Evolutionary conservation across 1,140 invertebrate genomes (phyloP).

Genomic region (Hylaeus volcanicus): DNA sequence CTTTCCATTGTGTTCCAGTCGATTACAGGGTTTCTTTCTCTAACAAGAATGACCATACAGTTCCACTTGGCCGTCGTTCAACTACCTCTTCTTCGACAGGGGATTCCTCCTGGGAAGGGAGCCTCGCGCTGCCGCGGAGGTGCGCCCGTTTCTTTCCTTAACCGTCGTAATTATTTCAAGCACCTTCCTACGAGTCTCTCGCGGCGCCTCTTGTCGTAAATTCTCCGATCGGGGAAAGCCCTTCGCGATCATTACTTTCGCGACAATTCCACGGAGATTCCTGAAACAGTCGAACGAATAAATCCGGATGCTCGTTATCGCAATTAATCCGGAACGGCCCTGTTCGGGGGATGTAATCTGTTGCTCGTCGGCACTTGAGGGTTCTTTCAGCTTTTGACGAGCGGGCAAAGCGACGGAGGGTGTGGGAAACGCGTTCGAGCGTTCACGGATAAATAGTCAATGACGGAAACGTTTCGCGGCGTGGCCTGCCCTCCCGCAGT

Average conservation of each 20-base stretch:
- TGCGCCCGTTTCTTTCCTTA: not conserved
- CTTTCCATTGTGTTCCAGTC: constrained; percentile 15
- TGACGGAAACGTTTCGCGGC: constrained; percentile 54
- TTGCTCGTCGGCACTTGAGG: constrained; percentile 8
- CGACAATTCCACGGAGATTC: not conserved
- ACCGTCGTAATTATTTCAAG: constrained; percentile 21
- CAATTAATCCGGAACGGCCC: constrained; percentile 7
- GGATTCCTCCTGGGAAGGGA: not conserved
- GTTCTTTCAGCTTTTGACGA: not conserved
- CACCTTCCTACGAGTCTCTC: not conserved
- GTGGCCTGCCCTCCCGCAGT: constrained; percentile 62
- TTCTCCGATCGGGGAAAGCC: not conserved
- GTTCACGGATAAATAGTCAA: constrained; percentile 54
- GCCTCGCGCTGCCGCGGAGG: not conserved
- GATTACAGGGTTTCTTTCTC: constrained; percentile 29
- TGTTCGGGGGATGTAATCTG: constrained; percentile 17
- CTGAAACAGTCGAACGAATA: not conserved
- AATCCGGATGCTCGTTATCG: constrained; percentile 12
- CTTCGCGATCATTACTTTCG: not conserved
- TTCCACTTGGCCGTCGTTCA: constrained; percentile 42
- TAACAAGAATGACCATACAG: constrained; percentile 27
- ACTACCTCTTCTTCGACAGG: constrained; percentile 23
- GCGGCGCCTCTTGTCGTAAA: too few relatives aligned
- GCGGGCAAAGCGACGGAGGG: too few relatives aligned
- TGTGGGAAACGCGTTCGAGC: not conserved